These are phyloP conservation scores for Pseudomyrmex sp. DNA, from an alignment of 1,140 invertebrate species.

Conservation along the genomic window DNA sequence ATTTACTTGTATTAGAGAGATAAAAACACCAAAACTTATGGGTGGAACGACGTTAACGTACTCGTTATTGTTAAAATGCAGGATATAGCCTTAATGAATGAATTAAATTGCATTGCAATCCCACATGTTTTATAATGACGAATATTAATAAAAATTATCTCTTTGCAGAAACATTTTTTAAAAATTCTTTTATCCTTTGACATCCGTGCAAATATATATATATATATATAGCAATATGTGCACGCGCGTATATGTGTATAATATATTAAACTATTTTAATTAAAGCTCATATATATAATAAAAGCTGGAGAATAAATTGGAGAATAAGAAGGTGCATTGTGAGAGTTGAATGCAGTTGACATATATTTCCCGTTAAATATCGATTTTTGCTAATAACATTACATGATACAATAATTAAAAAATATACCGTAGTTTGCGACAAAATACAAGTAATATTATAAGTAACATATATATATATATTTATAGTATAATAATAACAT, in stretches of 20 bases:
- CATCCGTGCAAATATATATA: too few species aligned
- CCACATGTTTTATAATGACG: slow-evolving; percentile 41
- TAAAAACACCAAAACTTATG: slow-evolving; percentile 25
- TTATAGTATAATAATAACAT: slow-evolving; percentile 69
- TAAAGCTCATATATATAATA: neutral
- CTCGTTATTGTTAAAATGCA: slow-evolving; percentile 38
- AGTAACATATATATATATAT: slow-evolving; percentile 57
- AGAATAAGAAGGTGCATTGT: neutral
- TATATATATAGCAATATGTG: too few species aligned
- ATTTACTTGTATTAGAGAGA: neutral
- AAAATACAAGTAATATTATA: slow-evolving; percentile 79
- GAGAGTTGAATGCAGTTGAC: slow-evolving; percentile 53
- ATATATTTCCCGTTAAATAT: slow-evolving; percentile 73
- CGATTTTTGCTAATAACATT: slow-evolving; percentile 71
- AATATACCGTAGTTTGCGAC: slow-evolving; percentile 83
- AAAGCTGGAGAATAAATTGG: neutral
- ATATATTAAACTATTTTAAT: too few species aligned
- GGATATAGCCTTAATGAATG: slow-evolving; percentile 42
- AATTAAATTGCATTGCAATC: slow-evolving; percentile 47
- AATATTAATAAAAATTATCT: slow-evolving; percentile 50
- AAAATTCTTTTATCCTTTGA: neutral
- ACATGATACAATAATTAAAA: slow-evolving; percentile 84
- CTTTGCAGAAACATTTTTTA: slow-evolving; percentile 19
- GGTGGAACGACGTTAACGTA: slow-evolving; percentile 54
- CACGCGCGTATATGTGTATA: too few species aligned